phyloP scores from a whole-genome alignment of 2,113 vertebrate genomes.

The Ceratotherium simum region DNA sequence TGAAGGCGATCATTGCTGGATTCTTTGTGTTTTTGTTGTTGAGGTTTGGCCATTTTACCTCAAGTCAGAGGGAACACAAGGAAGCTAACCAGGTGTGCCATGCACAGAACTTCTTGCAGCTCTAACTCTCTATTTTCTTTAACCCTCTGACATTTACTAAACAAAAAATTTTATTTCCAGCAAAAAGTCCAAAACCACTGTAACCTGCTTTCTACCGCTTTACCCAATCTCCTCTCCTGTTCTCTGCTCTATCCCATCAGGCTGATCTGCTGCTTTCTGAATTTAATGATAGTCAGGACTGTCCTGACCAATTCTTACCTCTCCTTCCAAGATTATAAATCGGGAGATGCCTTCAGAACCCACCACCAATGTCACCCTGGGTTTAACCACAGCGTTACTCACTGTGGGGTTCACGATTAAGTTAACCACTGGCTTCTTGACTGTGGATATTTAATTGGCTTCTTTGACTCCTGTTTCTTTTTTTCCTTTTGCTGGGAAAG shows the following conservation, averaged over 20 bases:
- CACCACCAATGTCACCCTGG: accelerated
- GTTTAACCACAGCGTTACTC: accelerated
- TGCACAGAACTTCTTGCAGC: not conserved
- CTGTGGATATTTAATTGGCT: not conserved
- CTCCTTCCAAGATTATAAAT: not conserved
- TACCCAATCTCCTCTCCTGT: accelerated
- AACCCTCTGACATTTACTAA: not conserved
- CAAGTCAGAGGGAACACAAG: not conserved
- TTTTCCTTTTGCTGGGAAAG: no score
- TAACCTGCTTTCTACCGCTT: not conserved
- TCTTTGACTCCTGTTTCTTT: no score
- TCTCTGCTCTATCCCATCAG: accelerated
- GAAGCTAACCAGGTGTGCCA: no score
- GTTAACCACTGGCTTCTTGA: not conserved
- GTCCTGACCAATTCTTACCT: not conserved
- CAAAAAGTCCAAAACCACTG: not conserved
- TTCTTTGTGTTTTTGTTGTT: not conserved
- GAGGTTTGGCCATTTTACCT: not conserved
- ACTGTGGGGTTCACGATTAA: not conserved
- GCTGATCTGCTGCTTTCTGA: no score
- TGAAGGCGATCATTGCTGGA: accelerated
- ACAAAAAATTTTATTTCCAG: not conserved
- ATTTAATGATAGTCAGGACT: accelerated
- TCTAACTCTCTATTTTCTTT: not conserved
- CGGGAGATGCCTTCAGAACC: not conserved